These are phyloP conservation scores for Pygoscelis antarcticus DNA, from an alignment of 2,113 vertebrate species.

Conservation along the genomic window DNA sequence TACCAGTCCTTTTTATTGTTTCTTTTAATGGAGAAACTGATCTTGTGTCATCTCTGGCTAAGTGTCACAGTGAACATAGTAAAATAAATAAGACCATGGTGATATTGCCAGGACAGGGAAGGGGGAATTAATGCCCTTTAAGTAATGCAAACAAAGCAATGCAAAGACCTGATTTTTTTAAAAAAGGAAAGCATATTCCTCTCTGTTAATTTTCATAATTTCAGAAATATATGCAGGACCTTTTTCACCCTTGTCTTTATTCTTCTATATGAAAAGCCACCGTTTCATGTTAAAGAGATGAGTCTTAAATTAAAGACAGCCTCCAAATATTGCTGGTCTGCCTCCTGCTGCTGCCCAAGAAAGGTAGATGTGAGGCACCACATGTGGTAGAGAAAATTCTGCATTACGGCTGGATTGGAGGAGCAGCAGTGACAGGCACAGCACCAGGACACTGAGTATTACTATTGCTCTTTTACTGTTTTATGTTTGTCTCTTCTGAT, in stretches of 20 bases:
- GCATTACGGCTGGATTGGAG: not conserved
- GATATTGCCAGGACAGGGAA: not conserved
- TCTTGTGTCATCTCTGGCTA: not conserved
- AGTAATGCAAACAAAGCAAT: not conserved
- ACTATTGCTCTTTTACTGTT: constrained; percentile 8
- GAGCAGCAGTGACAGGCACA: not conserved
- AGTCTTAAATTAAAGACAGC: not conserved
- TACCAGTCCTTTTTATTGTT: not conserved
- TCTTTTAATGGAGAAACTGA: not conserved
- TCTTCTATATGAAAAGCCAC: not conserved
- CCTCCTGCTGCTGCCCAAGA: constrained; percentile 38
- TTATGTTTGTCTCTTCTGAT: constrained; percentile 44
- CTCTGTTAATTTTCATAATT: not conserved
- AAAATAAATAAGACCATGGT: not conserved
- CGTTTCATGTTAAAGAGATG: not conserved
- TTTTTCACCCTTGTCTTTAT: not conserved
- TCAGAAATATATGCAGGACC: not conserved
- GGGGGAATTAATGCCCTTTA: not conserved
- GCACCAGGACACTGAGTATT: not conserved
- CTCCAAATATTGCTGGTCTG: not conserved
- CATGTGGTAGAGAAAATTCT: constrained; percentile 46
- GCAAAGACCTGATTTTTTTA: not conserved
- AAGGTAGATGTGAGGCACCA: constrained; percentile 19
- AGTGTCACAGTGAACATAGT: not conserved
- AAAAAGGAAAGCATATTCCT: not conserved